These are phyloP conservation scores for Erpobdella octoculata DNA, from an alignment of 2,888 invertebrate species.

Conservation along the genomic window DNA sequence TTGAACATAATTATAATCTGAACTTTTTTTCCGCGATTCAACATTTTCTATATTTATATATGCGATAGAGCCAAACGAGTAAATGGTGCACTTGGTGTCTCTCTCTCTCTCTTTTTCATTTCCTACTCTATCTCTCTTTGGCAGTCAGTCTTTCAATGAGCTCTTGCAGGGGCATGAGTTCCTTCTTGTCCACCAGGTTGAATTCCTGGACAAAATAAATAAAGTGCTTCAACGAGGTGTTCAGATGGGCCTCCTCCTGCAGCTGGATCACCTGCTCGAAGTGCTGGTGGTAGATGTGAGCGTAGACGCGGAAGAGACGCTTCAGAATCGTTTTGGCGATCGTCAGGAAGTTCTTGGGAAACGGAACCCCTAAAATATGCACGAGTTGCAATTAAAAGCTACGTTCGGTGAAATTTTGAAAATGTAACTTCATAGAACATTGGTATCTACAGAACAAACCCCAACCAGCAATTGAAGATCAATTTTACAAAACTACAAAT, in stretches of 20 bases:
- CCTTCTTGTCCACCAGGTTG: conserved; percentile 86
- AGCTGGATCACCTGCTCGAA: conserved; percentile 94
- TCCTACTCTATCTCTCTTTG: conserved; percentile 21
- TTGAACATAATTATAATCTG: no score
- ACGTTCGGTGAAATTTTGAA: no score
- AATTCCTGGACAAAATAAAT: conserved; percentile 96
- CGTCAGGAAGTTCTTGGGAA: conserved; percentile 90
- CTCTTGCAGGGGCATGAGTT: conserved; percentile 91
- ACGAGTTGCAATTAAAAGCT: no score
- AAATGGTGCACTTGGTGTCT: no score
- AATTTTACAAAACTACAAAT: no score
- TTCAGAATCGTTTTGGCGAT: conserved; percentile 97
- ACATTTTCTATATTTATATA: no score
- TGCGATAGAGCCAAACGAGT: no score
- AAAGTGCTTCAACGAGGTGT: conserved; percentile 98
- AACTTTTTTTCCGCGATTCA: no score
- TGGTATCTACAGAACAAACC: no score
- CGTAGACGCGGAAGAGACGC: conserved; percentile 93
- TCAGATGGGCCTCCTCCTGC: conserved; percentile 89
- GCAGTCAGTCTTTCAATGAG: conserved; percentile 67
- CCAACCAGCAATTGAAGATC: no score
- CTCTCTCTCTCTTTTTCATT: no score
- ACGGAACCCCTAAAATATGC: conserved; percentile 95
- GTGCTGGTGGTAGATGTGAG: conserved; percentile 98
- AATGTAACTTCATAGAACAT: no score